phyloP scores from a whole-genome alignment of 2,797 vertebrate genomes.

The Phrynocephalus guinanensis region DNA sequence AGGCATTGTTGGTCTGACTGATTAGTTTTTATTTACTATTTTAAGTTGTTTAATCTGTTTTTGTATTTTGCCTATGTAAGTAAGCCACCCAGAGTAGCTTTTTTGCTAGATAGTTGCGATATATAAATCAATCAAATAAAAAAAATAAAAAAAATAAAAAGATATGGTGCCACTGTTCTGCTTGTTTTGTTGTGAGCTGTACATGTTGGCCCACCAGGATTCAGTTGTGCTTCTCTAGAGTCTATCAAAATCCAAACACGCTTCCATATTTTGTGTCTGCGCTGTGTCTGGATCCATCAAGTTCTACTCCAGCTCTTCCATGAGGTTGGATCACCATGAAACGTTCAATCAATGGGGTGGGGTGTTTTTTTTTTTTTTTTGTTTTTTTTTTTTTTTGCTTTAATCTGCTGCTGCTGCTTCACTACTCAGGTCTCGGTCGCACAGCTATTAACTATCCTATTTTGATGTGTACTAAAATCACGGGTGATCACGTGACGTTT shows the following conservation, averaged over 20 bases:
- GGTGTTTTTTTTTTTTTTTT: background rate
- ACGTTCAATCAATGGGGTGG: background rate
- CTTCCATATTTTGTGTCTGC: background rate
- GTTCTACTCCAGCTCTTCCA: background rate
- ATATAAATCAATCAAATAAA: too few species aligned
- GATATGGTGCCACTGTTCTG: too few species aligned
- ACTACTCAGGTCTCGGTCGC: too few species aligned
- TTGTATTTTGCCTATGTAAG: too few species aligned
- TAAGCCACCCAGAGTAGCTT: too few species aligned
- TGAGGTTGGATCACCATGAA: background rate
- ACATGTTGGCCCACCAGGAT: background rate
- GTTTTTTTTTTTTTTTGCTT: background rate
- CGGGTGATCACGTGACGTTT: too few species aligned
- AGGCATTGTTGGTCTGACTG: background rate
- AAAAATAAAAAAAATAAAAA: too few species aligned
- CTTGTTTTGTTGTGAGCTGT: background rate
- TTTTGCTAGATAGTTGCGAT: too few species aligned
- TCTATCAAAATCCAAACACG: background rate
- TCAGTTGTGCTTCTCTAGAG: background rate
- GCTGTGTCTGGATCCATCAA: background rate
- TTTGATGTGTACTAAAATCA: too few species aligned
- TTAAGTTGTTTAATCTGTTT: too few species aligned
- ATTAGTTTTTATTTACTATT: too few species aligned
- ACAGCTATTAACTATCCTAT: too few species aligned
- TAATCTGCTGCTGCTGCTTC: background rate